Percentiles rank a stretch among this genome's conserved stretches.
phyloP scores from a whole-genome alignment of 2,888 invertebrate species.

The Calliopum simillimum region DNA sequence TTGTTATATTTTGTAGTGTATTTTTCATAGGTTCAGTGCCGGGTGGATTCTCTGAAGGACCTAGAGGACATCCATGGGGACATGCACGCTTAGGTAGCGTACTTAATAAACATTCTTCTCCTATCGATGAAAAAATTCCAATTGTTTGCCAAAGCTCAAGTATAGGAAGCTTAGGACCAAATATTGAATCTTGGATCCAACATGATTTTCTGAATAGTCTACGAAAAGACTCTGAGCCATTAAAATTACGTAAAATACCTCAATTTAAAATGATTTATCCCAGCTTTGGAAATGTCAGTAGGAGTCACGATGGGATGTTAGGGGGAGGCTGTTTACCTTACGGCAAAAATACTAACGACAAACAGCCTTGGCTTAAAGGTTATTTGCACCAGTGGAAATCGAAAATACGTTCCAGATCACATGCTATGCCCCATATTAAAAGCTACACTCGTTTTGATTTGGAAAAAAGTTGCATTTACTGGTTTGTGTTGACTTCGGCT shows the following conservation, averaged over 20 bases:
- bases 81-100: conserved; percentile 73
- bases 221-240: conserved; percentile 69
- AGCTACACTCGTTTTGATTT: conserved; percentile 84
- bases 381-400: conserved; percentile 89
- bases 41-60: conserved; percentile 77
- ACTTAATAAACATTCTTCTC: conserved; percentile 75
- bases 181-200: conserved; percentile 78
- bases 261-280: conserved; percentile 80
- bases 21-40: conserved; percentile 88
- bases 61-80: conserved; percentile 72
- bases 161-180: conserved; percentile 86
- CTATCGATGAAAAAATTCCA: conserved; percentile 73
- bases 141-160: conserved; percentile 91
- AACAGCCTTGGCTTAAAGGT: conserved; percentile 85
- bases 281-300: conserved; percentile 83
- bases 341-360: conserved; percentile 77
- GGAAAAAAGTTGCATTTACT: conserved; percentile 70
- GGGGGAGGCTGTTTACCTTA: conserved; percentile 94
- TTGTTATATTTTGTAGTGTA: conserved; percentile 71
- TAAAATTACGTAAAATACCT: conserved; percentile 70
- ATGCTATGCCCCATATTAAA: conserved; percentile 96
- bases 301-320: conserved; percentile 84
- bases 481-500: conserved; percentile 90
- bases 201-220: conserved; percentile 79
- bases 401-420: conserved; percentile 74